Conservation (phyloP, 1,140 invertebrate species). For the Magallana angulata region DNA sequence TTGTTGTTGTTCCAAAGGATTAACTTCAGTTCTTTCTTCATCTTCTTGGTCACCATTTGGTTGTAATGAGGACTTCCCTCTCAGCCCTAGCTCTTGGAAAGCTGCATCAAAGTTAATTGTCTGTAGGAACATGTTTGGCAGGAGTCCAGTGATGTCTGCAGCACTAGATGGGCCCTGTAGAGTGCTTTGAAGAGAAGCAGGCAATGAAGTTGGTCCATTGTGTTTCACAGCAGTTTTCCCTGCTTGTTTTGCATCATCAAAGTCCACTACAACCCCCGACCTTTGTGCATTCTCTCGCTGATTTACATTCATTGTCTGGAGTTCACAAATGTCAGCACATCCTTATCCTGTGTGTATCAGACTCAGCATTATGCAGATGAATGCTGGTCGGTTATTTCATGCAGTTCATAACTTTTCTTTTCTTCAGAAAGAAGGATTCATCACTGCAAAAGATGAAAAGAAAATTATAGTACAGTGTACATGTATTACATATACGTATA, state of each 20-base stretch:
- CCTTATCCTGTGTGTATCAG: too few relatives aligned
- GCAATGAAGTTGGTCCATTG: background rate
- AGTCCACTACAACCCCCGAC: background rate
- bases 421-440: background rate
- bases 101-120: slow-evolving; percentile 56
- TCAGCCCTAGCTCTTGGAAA: slow-evolving; percentile 3
- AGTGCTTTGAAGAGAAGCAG: background rate
- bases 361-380: too few relatives aligned
- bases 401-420: background rate
- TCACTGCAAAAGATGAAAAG: background rate
- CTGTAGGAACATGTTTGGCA: slow-evolving; percentile 53
- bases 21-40: slow-evolving; percentile 56
- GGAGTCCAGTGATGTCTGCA: slow-evolving; percentile 13
- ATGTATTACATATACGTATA: too few relatives aligned
- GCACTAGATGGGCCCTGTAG: background rate
- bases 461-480: background rate
- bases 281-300: background rate
- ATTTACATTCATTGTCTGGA: background rate
- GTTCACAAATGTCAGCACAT: too few relatives aligned
- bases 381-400: too few relatives aligned
- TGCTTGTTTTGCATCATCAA: background rate
- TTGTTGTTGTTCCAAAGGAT: slow-evolving; percentile 71
- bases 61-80: background rate
- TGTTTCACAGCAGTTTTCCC: slow-evolving; percentile 5
- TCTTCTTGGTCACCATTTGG: slow-evolving; percentile 32